Conservation (phyloP, 2,888 invertebrate species). For the Drosophila niveifrons region DNA sequence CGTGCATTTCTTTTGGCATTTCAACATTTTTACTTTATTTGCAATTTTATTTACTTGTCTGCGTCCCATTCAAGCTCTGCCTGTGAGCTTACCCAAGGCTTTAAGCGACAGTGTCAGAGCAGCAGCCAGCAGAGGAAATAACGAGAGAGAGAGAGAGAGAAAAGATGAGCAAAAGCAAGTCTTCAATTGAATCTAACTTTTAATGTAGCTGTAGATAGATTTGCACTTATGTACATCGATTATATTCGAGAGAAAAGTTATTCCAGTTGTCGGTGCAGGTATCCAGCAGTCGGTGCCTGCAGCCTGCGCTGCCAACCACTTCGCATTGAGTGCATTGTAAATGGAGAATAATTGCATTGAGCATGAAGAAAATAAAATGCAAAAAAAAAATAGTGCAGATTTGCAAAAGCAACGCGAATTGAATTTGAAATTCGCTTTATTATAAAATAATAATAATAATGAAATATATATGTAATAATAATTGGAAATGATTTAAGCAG, state of each 20-base stretch:
- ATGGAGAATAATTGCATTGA: slow-evolving; percentile 79
- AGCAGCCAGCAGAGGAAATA: not conserved
- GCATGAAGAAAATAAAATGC: slow-evolving; percentile 6
- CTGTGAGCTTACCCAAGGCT: slow-evolving; percentile 1
- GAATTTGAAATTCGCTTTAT: slow-evolving; percentile 56
- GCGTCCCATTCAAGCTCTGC: slow-evolving; percentile 34
- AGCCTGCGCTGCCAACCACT: slow-evolving; percentile 41
- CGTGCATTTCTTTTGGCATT: slow-evolving; percentile 80
- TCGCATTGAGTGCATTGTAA: slow-evolving; percentile 76
- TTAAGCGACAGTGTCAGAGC: not conserved
- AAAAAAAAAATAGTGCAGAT: slow-evolving; percentile 58
- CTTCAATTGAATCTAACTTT: not conserved
- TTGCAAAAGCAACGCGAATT: slow-evolving; percentile 41
- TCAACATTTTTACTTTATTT: slow-evolving; percentile 72
- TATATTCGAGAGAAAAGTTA: not conserved
- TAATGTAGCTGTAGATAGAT: slow-evolving; percentile 22
- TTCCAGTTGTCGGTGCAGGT: slow-evolving; percentile 36
- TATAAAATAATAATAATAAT: slow-evolving; percentile 49
- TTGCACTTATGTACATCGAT: slow-evolving; percentile 15
- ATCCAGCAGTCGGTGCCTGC: slow-evolving; percentile 25
- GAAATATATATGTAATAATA: slow-evolving; percentile 11
- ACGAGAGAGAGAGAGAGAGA: not conserved
- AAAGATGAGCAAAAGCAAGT: not conserved
- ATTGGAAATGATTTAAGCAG: slow-evolving; percentile 33
- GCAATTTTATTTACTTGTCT: slow-evolving; percentile 73